Evolutionary conservation across 2,888 invertebrate species (phyloP), one percentile per base, ranked within the genome.

Genomic region (Creontiades dilutus): DNA sequence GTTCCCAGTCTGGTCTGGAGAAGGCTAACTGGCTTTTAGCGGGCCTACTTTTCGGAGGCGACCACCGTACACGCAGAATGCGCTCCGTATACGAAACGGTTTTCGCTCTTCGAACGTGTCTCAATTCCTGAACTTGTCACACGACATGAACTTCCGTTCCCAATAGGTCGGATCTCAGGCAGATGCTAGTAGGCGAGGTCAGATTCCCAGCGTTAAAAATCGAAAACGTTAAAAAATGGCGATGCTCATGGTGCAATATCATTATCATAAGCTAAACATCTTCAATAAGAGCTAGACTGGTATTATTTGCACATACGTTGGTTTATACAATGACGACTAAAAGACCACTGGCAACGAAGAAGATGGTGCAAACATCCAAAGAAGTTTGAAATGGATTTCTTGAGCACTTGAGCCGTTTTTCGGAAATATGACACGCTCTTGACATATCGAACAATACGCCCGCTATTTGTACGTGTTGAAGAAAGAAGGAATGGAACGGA

Each of bases 11-110:
- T 78, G 78, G 78, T 78, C 78, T 46, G 47, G 46, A 37, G 46
- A 46, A 46, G 78, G 3, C n/a, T 75, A 12, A 12, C 28, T 13
- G 19, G 75, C 75, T 11, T 46, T 28, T 14, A 19, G 16, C 46
- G 78, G 78, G 16, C 78, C 78, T 37, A 78, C 78, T 78, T 78
- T 78, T 16, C 46, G 46, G 46, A 47, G 78, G 78, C n/a, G 78
- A 3, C 68, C 37, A 78, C 46, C 46, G 78, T 46, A 46, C 11
- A 4, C 37, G 37, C 37, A 4, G 37, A 37, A 2, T 37, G 37
- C 37, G 7, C 37, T 19, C 78, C 37, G 37, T 46, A 78, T 78
- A 78, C 78, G 47, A 78, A 78, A 78, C 78, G 78, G 78, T 78
- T 78, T 78, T 46, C n/a, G 78, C 78, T 16, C 14, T 2, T 47